A percentile compares a stretch with the other conserved stretches of the same genome.
These are phyloP conservation scores for Festucalex cinctus DNA, from an alignment of 2,113 vertebrate genomes.

Conservation along the genomic window DNA sequence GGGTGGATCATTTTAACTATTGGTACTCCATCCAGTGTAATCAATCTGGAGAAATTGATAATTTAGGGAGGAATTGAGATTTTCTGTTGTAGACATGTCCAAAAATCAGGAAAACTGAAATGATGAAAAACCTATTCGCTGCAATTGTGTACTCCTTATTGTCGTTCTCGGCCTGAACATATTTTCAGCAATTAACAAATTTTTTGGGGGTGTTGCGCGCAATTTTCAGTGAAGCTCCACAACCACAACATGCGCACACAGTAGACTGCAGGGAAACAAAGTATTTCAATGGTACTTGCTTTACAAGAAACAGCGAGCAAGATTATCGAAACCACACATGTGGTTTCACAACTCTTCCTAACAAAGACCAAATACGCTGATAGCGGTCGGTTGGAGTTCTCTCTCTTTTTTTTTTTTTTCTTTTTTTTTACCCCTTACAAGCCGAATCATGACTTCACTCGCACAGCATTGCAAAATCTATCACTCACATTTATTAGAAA, in stretches of 20 bases:
- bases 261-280: too few relatives aligned
- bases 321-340: conserved; percentile 17
- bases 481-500: conserved; percentile 1
- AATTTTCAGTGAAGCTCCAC: not conserved
- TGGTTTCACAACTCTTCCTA: conserved; percentile 47
- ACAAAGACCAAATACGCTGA: conserved; percentile 26
- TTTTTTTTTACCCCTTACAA: not conserved
- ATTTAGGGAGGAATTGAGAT: too few relatives aligned
- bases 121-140: too few relatives aligned
- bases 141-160: not conserved
- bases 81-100: too few relatives aligned
- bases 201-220: not conserved
- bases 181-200: not conserved
- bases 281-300: not conserved
- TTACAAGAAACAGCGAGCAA: not conserved
- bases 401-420: too few relatives aligned
- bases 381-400: not conserved
- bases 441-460: conserved; percentile 17
- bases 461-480: conserved; percentile 16
- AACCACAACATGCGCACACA: not conserved
- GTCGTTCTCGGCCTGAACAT: not conserved
- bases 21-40: too few relatives aligned
- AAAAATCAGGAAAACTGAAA: too few relatives aligned
- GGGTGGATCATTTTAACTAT: too few relatives aligned
- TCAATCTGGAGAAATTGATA: too few relatives aligned